phyloP scores from a whole-genome alignment of 1,140 invertebrate species.

The Mylabris phalerata region DNA sequence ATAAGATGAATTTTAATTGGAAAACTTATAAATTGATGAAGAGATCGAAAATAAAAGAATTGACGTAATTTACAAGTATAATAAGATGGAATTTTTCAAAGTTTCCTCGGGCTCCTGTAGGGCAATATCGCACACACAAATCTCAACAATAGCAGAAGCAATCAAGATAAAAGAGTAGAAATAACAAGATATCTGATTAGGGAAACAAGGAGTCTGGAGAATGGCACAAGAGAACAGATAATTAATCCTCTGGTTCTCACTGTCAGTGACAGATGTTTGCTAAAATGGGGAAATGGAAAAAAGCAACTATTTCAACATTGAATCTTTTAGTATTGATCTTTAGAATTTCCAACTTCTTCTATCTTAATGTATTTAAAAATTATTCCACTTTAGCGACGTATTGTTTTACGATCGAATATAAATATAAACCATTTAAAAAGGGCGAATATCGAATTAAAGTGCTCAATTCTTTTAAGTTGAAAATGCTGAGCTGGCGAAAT shows the following conservation, averaged over 20 bases:
- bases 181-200: conserved; percentile 18
- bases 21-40: no score
- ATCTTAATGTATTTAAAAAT: background rate
- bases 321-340: no score
- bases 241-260: conserved; percentile 20
- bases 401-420: no score
- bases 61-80: no score
- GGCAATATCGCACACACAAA: no score
- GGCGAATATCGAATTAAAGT: no score
- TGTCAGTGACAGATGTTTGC: conserved; percentile 21
- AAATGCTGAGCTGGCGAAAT: background rate
- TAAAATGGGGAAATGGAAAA: conserved; percentile 14
- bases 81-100: no score
- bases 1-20: no score
- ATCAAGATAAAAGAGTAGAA: conserved; percentile 1
- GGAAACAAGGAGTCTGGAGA: conserved; percentile 14
- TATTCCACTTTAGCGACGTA: conserved; percentile 3
- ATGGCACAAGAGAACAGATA: conserved; percentile 18
- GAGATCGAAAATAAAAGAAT: no score
- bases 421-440: no score
- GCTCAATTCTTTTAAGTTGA: background rate
- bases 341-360: background rate
- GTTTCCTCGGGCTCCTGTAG: no score
- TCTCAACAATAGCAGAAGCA: no score
- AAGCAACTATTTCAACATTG: background rate